These are phyloP conservation scores for Hycleus phaleratus DNA, from an alignment of 1,140 invertebrate genomes.

Conservation along the genomic window DNA sequence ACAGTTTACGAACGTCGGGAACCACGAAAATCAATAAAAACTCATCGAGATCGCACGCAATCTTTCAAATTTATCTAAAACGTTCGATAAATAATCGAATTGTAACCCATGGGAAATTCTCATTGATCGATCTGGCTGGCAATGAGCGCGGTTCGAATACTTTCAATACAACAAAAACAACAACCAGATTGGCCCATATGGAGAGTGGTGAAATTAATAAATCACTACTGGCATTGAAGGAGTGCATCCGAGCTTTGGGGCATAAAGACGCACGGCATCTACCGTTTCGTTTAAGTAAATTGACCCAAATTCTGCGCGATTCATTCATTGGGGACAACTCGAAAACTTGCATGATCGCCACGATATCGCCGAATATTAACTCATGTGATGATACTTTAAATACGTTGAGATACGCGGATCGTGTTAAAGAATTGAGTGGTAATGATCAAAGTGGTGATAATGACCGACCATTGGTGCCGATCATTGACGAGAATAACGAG, in stretches of 20 bases:
- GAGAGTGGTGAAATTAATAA: slow-evolving; percentile 99
- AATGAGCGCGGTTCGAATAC: slow-evolving; percentile 98
- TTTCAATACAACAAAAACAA: slow-evolving; percentile 85
- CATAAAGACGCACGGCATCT: slow-evolving; percentile 84
- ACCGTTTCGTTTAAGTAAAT: slow-evolving; percentile 94
- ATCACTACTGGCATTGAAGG: slow-evolving; percentile 91
- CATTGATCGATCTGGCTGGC: slow-evolving; percentile 95
- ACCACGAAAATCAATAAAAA: slow-evolving; percentile 90
- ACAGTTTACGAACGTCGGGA: slow-evolving; percentile 77
- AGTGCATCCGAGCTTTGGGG: slow-evolving; percentile 95
- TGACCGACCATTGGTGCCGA: no score
- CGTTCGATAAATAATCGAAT: slow-evolving; percentile 58
- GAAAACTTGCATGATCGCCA: slow-evolving; percentile 98
- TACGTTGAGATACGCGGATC: slow-evolving; percentile 93
- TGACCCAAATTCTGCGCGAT: slow-evolving; percentile 95
- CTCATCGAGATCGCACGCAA: slow-evolving; percentile 89
- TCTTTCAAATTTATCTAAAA: slow-evolving; percentile 78
- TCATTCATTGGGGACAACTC: slow-evolving; percentile 99
- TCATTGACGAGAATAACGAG: no score
- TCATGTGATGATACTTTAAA: slow-evolving; percentile 97
- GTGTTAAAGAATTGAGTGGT: slow-evolving; percentile 84
- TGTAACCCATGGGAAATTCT: slow-evolving; percentile 78
- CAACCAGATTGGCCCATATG: slow-evolving; percentile 45
- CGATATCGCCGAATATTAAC: slow-evolving; percentile 91
- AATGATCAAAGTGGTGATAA: slow-evolving; percentile 46